Evolutionary conservation across 2,888 invertebrate species (phyloP), one percentile per base, ranked within the genome.

Genomic region (Cryptocheilus praepositus): DNA sequence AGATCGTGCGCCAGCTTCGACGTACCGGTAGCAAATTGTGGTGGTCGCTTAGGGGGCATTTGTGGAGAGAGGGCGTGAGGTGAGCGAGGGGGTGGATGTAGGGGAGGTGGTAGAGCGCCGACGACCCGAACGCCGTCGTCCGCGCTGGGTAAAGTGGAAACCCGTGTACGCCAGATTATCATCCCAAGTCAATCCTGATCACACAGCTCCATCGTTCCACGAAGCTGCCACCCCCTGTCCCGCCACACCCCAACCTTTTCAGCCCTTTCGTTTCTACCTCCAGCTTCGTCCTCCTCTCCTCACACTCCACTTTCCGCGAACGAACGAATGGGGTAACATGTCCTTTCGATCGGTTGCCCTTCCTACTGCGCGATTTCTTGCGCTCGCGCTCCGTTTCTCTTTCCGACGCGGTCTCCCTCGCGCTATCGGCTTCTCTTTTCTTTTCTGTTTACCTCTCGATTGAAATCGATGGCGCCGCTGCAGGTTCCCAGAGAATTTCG

Each of bases 121-220:
- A 21, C 67, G 64, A 79, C 61, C 69, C 62, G 71, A 79, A 68
- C 70, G 71, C 74, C 76, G 64, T 73, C 74, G 77, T 71, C 68
- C 73, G 76, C 73, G 65, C 72, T 77, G 19, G 70, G 81, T 79
- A 84, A 86, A 89, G 89, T 89, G 88, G 86, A 88, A 87, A 88
- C 83, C 80, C 89, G 84, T 89, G 89, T 89, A 86, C 83, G 82
- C 81, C 82, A 82, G 86, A 88, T 88, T 88, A 87, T 88, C 86
- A 87, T 87, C 84, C 81, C 79, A 77, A 86, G 86, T 89, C 88
- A 87, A 87, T 88, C 84, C 85, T 85, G 84, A 88, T 89, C 86
- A 85, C 74, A 49, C 16, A 67, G 70, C 66, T 57, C 67, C 70
- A 61, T 66, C 71, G 70, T 45, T 58, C 51, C 62, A 62, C 70